Evolutionary conservation across 1,140 invertebrate genomes (phyloP).

Genomic region (Euwallacea similis): DNA sequence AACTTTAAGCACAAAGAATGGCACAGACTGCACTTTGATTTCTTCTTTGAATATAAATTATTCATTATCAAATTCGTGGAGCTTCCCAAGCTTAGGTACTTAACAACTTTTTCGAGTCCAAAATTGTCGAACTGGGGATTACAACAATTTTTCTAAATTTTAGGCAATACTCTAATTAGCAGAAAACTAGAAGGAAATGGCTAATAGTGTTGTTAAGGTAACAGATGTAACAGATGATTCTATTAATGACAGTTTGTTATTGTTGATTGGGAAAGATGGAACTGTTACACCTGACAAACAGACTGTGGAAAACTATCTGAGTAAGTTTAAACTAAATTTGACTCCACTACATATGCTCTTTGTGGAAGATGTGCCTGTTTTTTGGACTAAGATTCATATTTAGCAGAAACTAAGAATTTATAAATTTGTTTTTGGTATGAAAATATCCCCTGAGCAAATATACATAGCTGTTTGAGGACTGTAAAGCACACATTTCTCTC

Average conservation of each 20-base stretch:
- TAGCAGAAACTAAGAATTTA: no score
- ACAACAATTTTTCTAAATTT: background rate
- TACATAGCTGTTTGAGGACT: no score
- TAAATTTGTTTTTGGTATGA: no score
- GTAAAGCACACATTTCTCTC: no score
- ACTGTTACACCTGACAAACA: slow-evolving; percentile 50
- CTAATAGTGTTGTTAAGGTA: slow-evolving; percentile 51
- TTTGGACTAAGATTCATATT: no score
- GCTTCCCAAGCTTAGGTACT: background rate
- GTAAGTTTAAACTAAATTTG: slow-evolving; percentile 41
- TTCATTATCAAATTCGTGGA: background rate
- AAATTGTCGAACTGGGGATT: no score
- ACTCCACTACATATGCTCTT: background rate
- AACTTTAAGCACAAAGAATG: background rate
- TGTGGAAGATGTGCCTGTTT: background rate
- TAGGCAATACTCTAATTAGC: background rate
- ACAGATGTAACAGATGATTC: slow-evolving; percentile 45
- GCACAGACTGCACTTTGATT: background rate
- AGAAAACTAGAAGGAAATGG: slow-evolving; percentile 40
- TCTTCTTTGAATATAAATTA: background rate
- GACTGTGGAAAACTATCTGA: slow-evolving; percentile 50
- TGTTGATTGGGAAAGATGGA: slow-evolving; percentile 51
- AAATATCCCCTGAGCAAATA: no score
- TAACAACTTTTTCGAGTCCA: background rate
- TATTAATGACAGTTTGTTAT: slow-evolving; percentile 47